These are phyloP conservation scores for Hyaena hyaena DNA, from an alignment of 2,113 vertebrate species.

Conservation along the genomic window DNA sequence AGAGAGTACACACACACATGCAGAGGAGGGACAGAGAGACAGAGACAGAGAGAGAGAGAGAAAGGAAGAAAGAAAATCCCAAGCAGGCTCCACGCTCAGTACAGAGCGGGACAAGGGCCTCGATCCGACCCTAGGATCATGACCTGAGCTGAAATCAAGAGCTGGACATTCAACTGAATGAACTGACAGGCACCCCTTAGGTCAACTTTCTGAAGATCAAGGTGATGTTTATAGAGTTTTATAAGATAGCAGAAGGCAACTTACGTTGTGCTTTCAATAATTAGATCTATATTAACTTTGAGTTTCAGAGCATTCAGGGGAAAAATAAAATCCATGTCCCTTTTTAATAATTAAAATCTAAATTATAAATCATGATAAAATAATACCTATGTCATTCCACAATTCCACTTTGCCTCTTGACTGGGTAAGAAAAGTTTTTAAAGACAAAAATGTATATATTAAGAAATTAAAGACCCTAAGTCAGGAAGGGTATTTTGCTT, in stretches of 20 bases:
- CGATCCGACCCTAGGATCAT: too few relatives aligned
- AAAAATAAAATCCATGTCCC: constrained; percentile 41
- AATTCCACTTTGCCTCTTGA: constrained; percentile 38
- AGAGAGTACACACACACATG: too few relatives aligned
- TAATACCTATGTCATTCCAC: neutral
- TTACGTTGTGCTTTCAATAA: neutral
- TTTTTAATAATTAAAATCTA: constrained; percentile 52
- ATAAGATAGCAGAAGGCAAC: neutral
- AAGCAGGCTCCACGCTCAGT: too few relatives aligned
- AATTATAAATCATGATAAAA: constrained; percentile 57
- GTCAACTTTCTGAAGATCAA: neutral
- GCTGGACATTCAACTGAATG: too few relatives aligned
- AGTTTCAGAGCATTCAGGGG: neutral
- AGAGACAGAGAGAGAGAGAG: too few relatives aligned
- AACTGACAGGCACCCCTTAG: neutral
- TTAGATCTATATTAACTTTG: neutral
- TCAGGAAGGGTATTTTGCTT: neutral
- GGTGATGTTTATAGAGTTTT: constrained; percentile 7
- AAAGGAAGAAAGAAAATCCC: too few relatives aligned
- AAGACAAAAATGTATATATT: neutral
- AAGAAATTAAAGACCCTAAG: constrained; percentile 20
- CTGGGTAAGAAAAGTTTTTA: neutral
- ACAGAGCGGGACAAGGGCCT: too few relatives aligned
- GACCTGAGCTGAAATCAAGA: too few relatives aligned
- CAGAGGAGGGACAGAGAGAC: too few relatives aligned